Conservation (phyloP, 2,888 invertebrate genomes). For the Pseudococcus viburni region DNA sequence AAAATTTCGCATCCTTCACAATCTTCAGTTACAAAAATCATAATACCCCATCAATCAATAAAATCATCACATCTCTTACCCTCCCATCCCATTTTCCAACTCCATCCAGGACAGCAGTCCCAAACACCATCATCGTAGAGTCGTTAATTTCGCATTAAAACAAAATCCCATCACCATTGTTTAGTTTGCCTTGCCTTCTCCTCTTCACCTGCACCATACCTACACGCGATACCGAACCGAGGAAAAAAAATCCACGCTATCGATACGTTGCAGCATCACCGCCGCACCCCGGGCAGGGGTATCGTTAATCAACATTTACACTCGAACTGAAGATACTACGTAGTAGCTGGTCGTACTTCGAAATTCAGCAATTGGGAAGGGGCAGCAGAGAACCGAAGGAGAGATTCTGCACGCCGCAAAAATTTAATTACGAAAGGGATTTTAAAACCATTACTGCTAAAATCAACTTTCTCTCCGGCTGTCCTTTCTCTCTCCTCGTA, state of each 20-base stretch:
- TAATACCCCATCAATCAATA: too few species aligned
- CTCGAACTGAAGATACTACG: neutral
- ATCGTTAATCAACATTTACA: slow-evolving; percentile 34
- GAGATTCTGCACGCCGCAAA: slow-evolving; percentile 12
- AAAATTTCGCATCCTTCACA: too few species aligned
- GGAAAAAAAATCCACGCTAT: neutral
- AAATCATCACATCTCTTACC: too few species aligned
- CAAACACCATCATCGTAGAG: neutral
- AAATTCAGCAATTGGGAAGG: neutral
- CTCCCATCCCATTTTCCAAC: too few species aligned
- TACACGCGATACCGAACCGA: neutral
- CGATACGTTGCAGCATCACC: neutral
- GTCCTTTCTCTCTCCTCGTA: too few species aligned
- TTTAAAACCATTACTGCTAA: slow-evolving; percentile 35
- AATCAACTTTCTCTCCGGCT: slow-evolving; percentile 11
- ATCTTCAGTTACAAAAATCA: too few species aligned
- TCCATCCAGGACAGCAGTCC: neutral
- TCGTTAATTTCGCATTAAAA: slow-evolving; percentile 31
- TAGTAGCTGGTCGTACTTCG: neutral
- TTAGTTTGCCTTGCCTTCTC: neutral
- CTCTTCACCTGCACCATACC: neutral
- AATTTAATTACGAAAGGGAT: slow-evolving; percentile 45
- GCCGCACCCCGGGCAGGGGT: neutral
- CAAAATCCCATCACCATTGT: neutral
- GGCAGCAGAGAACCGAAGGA: neutral